Evolutionary conservation across 1,140 invertebrate species (phyloP).

Genomic region (Drosophila miranda): DNA sequence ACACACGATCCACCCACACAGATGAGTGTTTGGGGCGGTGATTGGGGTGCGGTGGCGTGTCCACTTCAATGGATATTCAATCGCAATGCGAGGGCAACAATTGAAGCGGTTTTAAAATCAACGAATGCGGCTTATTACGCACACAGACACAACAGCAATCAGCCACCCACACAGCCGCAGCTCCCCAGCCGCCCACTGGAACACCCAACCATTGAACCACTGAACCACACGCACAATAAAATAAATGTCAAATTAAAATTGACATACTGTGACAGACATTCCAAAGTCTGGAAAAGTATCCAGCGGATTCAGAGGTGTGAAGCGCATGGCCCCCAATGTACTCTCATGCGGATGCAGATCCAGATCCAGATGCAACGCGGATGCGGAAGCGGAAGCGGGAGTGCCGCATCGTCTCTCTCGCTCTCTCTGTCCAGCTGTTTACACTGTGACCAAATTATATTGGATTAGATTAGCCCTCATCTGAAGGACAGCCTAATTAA

Average conservation of each 20-base stretch:
- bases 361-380: not conserved
- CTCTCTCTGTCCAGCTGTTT: slow-evolving; percentile 24
- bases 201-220: not conserved
- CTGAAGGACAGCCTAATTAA: slow-evolving; percentile 18
- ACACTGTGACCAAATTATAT: slow-evolving; percentile 37
- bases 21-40: not conserved
- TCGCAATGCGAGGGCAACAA: slow-evolving; percentile 66
- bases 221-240: slow-evolving; percentile 45
- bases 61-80: slow-evolving; percentile 62
- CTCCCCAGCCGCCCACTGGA: not conserved
- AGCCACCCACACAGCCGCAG: not conserved
- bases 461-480: slow-evolving; percentile 20
- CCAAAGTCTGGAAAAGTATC: not conserved
- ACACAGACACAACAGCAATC: slow-evolving; percentile 21
- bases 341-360: not conserved
- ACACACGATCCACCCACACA: not conserved
- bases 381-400: not conserved
- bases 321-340: too few relatives aligned
- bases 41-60: slow-evolving; percentile 15
- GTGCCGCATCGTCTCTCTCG: too few relatives aligned
- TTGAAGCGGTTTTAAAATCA: slow-evolving; percentile 78
- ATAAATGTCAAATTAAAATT: slow-evolving; percentile 79
- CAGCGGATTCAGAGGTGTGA: too few relatives aligned
- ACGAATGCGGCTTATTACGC: slow-evolving; percentile 76
- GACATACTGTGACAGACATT: slow-evolving; percentile 62